Evolutionary conservation across 2,888 invertebrate genomes (phyloP).

Genomic region (Plebejus argus): DNA sequence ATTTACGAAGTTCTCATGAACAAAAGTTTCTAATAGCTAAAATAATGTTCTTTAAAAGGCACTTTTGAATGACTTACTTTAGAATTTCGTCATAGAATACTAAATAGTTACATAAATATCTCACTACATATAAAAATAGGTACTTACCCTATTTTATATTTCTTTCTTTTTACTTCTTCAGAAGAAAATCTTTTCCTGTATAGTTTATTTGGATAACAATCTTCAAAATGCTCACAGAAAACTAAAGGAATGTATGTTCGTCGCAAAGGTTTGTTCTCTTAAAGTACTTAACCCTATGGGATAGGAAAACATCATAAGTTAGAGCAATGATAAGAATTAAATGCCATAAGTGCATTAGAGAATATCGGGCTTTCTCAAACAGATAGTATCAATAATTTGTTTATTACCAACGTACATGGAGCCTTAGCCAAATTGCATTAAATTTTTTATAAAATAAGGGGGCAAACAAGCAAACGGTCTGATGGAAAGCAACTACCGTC

Average conservation of each 20-base stretch:
- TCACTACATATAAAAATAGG: no score
- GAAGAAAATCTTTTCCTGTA: no score
- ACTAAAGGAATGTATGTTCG: neutral
- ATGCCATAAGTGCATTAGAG: neutral
- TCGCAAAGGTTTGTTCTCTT: neutral
- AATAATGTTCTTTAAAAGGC: neutral
- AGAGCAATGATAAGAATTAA: neutral
- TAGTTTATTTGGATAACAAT: no score
- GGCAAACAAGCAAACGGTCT: no score
- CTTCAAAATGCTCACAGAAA: no score
- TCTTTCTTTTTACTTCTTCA: no score
- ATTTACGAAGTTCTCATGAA: neutral
- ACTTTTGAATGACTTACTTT: no score
- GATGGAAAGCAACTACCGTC: no score
- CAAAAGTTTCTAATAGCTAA: neutral
- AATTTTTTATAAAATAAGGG: neutral
- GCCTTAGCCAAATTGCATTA: neutral
- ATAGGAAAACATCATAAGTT: neutral
- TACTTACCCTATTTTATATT: no score
- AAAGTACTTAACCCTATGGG: neutral
- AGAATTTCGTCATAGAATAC: no score
- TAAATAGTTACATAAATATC: no score
- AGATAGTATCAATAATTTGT: slow-evolving; percentile 14
- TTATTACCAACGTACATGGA: neutral
- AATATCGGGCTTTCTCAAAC: neutral